phyloP scores from a whole-genome alignment of 2,113 vertebrate species.

The Anser cygnoides region DNA sequence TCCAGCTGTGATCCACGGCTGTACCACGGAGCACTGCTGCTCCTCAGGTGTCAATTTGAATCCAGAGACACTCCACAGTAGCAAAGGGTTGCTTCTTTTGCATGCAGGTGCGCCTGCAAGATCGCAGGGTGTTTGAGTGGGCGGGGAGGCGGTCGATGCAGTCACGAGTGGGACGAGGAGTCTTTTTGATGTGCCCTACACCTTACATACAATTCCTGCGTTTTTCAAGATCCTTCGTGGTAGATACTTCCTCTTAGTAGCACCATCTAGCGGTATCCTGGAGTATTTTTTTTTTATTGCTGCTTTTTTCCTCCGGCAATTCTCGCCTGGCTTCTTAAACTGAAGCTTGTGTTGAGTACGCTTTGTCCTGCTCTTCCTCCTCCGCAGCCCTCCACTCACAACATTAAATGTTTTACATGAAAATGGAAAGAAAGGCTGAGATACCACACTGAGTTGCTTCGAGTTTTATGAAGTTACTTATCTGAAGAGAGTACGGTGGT shows the following conservation, averaged over 20 bases:
- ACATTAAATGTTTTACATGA: neutral
- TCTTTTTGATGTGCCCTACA: neutral
- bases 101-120: neutral
- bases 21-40: neutral
- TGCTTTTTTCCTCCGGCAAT: neutral
- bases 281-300: neutral
- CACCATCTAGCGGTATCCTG: slow-evolving; percentile 52
- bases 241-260: neutral
- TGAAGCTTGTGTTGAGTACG: neutral
- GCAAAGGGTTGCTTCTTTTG: neutral
- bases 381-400: neutral
- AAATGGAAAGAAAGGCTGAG: neutral
- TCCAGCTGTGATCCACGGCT: neutral
- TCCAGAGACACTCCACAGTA: neutral
- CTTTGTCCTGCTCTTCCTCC: neutral
- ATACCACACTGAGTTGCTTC: neutral
- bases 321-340: neutral
- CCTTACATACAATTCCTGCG: neutral
- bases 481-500: neutral
- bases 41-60: neutral
- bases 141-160: neutral
- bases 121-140: neutral
- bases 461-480: neutral
- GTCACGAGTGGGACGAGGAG: neutral
- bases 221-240: neutral